Evolutionary conservation across 2,113 vertebrate species (phyloP), one percentile per base, ranked within the genome.

Genomic region (Apaloderma vittatum): DNA sequence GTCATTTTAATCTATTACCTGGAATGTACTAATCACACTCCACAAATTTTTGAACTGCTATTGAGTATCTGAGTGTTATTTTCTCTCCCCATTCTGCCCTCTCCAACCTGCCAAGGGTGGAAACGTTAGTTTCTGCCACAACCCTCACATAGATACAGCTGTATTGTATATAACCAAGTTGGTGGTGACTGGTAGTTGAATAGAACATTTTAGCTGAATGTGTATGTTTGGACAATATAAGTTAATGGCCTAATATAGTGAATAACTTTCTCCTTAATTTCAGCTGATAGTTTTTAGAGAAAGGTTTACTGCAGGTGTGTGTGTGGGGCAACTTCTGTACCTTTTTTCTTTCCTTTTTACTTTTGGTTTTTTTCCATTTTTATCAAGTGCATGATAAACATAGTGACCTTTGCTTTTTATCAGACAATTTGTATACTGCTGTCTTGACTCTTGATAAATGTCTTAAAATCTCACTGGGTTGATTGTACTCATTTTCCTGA

Each of bases 1-100:
- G 71, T 86, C 5, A 83, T 93, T 91, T 92, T 80, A 78, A 75
- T 88, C 68, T 63, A 46, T 91, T 94, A 93, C 26, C 78, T 87
- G 78, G 68, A 83, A 92, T 77, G 72, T 76, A 67, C 62, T 96
- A 95, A 77, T 88, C 70, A 11, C 80, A 81, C 65, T 93, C 87
- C 81, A 81, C 57, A 86, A 61, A 40, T 67, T 86, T 95, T 86
- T 88, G 40, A 58, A 67, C 26, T 63, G 40, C 68, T 89, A 54
- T 91, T 94, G 68, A 83, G 43, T 70, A 70, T 45, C 32, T 58
- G 11, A 71, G n/a, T 54, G 26, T 40, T 1, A 7, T 54, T 91
- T 88, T 76, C 11, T 22, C 14, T 76, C 11, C 48, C 24, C 19
- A 6, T 54, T 80, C 55, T 9, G 3, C 27, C 75, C 23, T 10